Base-by-base conservation (phyloP, 2,797 vertebrate species). In the Pipistrellus nathusii region DNA sequence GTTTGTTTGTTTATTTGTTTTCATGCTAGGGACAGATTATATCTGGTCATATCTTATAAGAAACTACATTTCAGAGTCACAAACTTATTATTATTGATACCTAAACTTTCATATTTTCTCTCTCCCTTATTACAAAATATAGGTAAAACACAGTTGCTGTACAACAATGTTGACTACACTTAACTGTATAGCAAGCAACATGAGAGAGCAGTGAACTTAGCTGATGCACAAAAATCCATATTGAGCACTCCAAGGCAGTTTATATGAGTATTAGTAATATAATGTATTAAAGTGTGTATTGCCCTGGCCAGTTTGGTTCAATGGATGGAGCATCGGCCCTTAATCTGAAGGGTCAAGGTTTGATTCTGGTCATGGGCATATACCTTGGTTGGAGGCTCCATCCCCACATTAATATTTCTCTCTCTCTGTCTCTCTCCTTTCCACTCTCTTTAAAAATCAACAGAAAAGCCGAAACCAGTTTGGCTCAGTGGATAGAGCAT, bases 61-160 rank as follows among this genome's bases (percentile, higher is more conserved):
- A 32, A 95, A 57, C 5, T 89, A 83, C 41, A 84, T 51, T 91
- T 81, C 73, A 10, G 32, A 93, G 64, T 84, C 20, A 85, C 30
- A 82, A 75, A 80, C 9, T 75, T 72, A 81, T 30, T 81, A 84
- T 38, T 53, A 83, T 75, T 35, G 51, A 20, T 48, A 85, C n/a
- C 14, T 55, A 35, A n/a, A 76, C 82, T 57, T 90, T 15, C 27
- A 30, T 68, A 80, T 57, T 82, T 72, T 64, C 75, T 76, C 41
- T 89, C 66, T 38, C 32, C 32, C 4, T 94, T 23, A 83, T 94
- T 83, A 76, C 35, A 94, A 94, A 69, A 41, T 27, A 57, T 66
- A 17, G 6, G 78, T 17, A 85, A 93, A 85, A 5, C 93, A 69
- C 44, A 86, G 27, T 12, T 80, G 32, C 46, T 68, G 1, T 12